Evolutionary conservation across 2,113 vertebrate species (phyloP).

Genomic region (Myxocyprinus asiaticus): DNA sequence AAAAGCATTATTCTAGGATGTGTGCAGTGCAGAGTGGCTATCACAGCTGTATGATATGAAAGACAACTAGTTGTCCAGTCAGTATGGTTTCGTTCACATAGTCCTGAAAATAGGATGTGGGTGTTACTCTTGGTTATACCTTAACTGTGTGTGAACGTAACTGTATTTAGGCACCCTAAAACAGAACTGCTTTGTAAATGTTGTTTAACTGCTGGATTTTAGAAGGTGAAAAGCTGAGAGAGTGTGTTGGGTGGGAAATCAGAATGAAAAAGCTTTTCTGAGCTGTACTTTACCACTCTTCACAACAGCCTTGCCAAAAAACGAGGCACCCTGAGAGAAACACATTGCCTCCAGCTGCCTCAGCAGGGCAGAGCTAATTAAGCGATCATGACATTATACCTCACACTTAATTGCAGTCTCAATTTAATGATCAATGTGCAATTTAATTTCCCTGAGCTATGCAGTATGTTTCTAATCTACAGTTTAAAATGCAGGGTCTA

Average conservation of each 20-base stretch:
- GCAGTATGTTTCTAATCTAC: slow-evolving; percentile 53
- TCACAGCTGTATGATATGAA: too few relatives aligned
- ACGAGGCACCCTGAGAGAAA: slow-evolving; percentile 43
- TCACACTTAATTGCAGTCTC: slow-evolving; percentile 15
- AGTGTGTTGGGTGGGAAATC: too few relatives aligned
- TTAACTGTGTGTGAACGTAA: too few relatives aligned
- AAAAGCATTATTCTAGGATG: too few relatives aligned
- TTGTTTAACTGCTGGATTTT: slow-evolving; percentile 18
- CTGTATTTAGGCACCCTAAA: too few relatives aligned
- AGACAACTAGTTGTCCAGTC: too few relatives aligned
- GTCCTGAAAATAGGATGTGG: too few relatives aligned
- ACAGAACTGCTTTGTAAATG: too few relatives aligned
- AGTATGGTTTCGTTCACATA: too few relatives aligned
- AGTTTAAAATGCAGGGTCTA: slow-evolving; percentile 46
- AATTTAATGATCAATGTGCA: slow-evolving; percentile 55
- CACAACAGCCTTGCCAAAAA: slow-evolving; percentile 48
- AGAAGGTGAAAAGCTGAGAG: neutral
- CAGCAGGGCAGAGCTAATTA: slow-evolving; percentile 62
- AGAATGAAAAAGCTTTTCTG: neutral
- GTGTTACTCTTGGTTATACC: too few relatives aligned
- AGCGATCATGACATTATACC: slow-evolving; percentile 38
- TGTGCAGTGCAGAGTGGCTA: too few relatives aligned
- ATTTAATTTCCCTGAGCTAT: slow-evolving; percentile 52
- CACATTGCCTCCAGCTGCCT: slow-evolving; percentile 55
- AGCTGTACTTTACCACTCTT: slow-evolving; percentile 36